A percentile compares a stretch with the other conserved stretches of the same genome.
These are phyloP conservation scores for Patella depressa DNA, from an alignment of 2,888 invertebrate species.

Conservation along the genomic window DNA sequence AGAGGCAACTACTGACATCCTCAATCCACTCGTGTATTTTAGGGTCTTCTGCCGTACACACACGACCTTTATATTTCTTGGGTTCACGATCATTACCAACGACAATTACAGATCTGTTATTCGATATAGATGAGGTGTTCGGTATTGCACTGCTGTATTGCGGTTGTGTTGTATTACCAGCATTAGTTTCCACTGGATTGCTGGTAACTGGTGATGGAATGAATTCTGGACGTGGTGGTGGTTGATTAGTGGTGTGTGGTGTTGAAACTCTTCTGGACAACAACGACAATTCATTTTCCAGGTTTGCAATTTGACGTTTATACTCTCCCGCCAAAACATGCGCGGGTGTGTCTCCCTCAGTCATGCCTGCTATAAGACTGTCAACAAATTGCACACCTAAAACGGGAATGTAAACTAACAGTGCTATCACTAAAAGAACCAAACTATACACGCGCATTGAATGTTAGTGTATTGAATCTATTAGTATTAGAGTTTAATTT, in stretches of 20 bases:
- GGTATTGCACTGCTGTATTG: neutral
- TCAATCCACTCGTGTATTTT: neutral
- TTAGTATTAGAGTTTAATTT: too few relatives aligned
- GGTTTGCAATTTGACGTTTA: neutral
- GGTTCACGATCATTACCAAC: neutral
- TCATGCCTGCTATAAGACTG: too few relatives aligned
- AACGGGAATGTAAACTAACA: too few relatives aligned
- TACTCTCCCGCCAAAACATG: too few relatives aligned
- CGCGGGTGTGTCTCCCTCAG: too few relatives aligned
- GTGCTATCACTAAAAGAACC: too few relatives aligned
- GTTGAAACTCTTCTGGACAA: neutral
- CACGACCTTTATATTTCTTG: neutral
- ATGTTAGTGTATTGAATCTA: too few relatives aligned
- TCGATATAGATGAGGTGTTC: neutral
- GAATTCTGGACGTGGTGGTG: neutral
- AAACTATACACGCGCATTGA: too few relatives aligned
- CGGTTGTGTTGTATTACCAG: neutral
- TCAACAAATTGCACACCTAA: too few relatives aligned
- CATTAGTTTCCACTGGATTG: neutral
- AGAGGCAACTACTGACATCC: neutral
- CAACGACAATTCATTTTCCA: slow-evolving; percentile 4
- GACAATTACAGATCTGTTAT: neutral
- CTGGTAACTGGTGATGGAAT: neutral
- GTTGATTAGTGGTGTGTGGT: neutral
- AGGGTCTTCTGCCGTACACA: neutral